These are phyloP conservation scores for Puffinus mauretanicus DNA, from an alignment of 2,113 vertebrate species.

Conservation along the genomic window DNA sequence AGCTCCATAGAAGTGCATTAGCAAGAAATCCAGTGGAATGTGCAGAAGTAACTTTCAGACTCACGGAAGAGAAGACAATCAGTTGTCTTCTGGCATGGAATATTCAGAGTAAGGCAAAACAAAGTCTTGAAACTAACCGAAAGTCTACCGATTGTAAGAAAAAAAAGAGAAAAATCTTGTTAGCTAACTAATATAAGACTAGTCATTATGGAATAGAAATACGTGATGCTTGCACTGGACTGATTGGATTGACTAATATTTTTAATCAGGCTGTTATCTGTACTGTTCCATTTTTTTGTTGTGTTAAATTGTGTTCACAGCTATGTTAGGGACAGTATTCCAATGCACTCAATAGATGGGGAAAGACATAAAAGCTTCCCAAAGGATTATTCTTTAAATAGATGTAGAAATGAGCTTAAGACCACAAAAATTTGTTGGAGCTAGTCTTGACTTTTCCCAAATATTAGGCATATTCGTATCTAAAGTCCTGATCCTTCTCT, in stretches of 20 bases:
- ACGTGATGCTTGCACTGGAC: not conserved
- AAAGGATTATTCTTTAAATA: conserved; percentile 8
- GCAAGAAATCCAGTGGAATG: not conserved
- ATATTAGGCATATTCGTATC: not conserved
- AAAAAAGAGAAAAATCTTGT: not conserved
- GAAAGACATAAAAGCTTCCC: conserved; percentile 14
- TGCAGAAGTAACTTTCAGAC: not conserved
- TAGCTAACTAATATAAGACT: not conserved
- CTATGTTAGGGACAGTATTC: conserved; percentile 1
- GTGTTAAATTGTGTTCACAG: conserved; percentile 11
- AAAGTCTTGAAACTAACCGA: not conserved
- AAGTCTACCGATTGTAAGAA: not conserved
- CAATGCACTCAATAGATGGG: not conserved
- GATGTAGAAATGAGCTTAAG: not conserved
- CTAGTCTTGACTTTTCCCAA: not conserved
- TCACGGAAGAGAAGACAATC: not conserved
- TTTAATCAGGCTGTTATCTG: not conserved
- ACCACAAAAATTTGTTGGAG: not conserved
- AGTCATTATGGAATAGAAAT: not conserved
- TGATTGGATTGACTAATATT: not conserved
- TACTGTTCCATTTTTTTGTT: not conserved
- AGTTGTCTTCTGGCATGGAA: not conserved
- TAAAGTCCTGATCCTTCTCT: not conserved
- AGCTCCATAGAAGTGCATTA: not conserved
- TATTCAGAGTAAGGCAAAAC: not conserved